Evolutionary conservation across 2,113 vertebrate species (phyloP), one percentile per base, ranked within the genome.

Genomic region (Bostrychus sinensis): DNA sequence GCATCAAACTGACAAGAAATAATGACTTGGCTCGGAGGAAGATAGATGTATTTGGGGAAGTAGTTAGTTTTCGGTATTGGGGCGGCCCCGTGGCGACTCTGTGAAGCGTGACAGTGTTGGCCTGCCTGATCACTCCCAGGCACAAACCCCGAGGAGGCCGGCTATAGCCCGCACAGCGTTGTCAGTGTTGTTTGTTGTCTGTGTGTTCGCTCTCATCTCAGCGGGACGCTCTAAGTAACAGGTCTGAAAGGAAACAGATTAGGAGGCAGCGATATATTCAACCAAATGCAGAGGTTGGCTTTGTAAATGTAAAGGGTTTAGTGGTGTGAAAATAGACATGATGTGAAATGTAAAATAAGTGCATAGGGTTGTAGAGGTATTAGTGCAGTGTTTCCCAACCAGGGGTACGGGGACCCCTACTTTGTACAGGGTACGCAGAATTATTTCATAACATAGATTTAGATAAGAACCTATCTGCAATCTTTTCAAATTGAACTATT

Each of bases 71-170:
- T 48, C 34, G 43, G 66, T 62, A 42, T 59, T 66, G 54, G 75
- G 62, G 62, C 5, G 19, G 19, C 43, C 67, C 64, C 66, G 71
- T 70, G 72, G 79, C 64, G 17, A 77, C 65, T 78, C 63, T 17
- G 42, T 16, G 51, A 45, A 82, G 69, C 66, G n/a, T 79, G 80
- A 77, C 83, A 23, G 63, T 19, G 43, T 55, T 76, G 46, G 42
- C 75, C 72, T 67, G 82, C 72, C 73, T 39, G 70, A 81, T 81
- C 76, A 72, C 72, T 82, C 66, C 54, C 50, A 66, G 72, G 75
- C 83, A 74, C 62, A 5, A 50, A 78, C 83, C 81, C 62, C 16
- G 55, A 72, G 81, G 82, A 81, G 51, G 25, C 55, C 72, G 51
- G 25, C 55, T 70, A 80, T 59, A 86, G 72, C 82, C 75, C 79